These are phyloP conservation scores for Trichopria drosophilae DNA, from an alignment of 2,888 invertebrate species.

Conservation along the genomic window DNA sequence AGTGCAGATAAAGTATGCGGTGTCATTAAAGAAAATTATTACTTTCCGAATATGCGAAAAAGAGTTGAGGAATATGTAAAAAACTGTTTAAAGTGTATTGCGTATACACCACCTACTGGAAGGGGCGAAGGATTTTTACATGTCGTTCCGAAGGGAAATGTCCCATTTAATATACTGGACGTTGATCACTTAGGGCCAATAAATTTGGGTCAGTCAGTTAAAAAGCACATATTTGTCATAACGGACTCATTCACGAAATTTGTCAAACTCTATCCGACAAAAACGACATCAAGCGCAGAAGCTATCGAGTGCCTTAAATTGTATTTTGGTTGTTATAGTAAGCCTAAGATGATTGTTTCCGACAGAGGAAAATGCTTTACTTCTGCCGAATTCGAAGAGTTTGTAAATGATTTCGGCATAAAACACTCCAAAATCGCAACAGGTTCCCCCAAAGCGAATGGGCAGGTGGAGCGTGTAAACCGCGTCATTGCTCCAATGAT, in stretches of 20 bases:
- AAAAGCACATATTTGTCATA: constrained; percentile 39
- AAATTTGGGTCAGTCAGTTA: neutral
- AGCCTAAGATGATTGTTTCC: constrained; percentile 34
- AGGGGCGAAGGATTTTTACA: constrained; percentile 31
- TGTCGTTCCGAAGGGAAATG: constrained; percentile 28
- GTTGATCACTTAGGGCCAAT: constrained; percentile 36
- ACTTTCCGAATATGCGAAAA: constrained; percentile 24
- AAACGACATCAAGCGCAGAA: constrained; percentile 32
- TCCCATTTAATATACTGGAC: constrained; percentile 40
- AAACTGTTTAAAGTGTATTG: constrained; percentile 34
- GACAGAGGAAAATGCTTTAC: constrained; percentile 46
- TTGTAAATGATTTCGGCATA: constrained; percentile 30
- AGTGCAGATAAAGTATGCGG: constrained; percentile 30
- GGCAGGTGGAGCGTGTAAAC: constrained; percentile 43
- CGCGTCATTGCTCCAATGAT: constrained; percentile 9
- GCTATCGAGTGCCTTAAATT: constrained; percentile 29
- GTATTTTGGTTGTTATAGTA: constrained; percentile 37
- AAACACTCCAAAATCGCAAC: constrained; percentile 41
- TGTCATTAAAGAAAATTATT: constrained; percentile 14
- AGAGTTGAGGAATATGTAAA: constrained; percentile 22
- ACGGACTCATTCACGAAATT: constrained; percentile 44
- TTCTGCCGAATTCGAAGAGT: constrained; percentile 38
- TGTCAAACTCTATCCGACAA: constrained; percentile 36
- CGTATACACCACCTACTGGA: constrained; percentile 23
- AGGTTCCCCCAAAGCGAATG: constrained; percentile 44